Conservation (phyloP, 2,797 vertebrate genomes). For the Antennarius maculatus region DNA sequence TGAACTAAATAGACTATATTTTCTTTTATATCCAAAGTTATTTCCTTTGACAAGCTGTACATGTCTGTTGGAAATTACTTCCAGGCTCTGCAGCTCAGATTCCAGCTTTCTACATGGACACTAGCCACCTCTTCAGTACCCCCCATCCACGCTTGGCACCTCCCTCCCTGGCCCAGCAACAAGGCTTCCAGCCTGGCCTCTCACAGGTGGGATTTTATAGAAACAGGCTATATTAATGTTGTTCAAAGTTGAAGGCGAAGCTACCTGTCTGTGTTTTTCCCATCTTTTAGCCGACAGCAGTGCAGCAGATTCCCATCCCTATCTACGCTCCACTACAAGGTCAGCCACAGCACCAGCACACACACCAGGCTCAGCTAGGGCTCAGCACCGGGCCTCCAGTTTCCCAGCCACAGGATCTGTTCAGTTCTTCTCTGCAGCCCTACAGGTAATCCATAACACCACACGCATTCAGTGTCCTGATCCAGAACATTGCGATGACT, state of each 20-base stretch:
- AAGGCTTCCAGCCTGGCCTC: constrained; percentile 95
- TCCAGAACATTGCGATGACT: not conserved
- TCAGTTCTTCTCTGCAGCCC: constrained; percentile 93
- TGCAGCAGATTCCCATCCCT: constrained; percentile 98
- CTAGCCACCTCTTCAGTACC: constrained; percentile 95
- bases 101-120: constrained; percentile 98
- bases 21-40: not conserved
- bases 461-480: not conserved
- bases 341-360: constrained; percentile 87
- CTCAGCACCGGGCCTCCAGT: constrained; percentile 91
- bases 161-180: constrained; percentile 93
- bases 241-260: not conserved
- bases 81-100: constrained; percentile 91
- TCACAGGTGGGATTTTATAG: constrained; percentile 87
- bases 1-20: too few relatives aligned
- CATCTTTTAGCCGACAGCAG: constrained; percentile 85
- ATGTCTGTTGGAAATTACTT: not conserved
- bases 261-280: not conserved
- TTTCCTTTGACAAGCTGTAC: not conserved
- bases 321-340: constrained; percentile 97
- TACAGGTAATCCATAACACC: constrained; percentile 84
- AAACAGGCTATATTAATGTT: not conserved
- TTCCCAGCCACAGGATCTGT: constrained; percentile 96
- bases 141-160: constrained; percentile 95
- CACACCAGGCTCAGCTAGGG: constrained; percentile 92